Conservation (phyloP, 2,113 vertebrate species). For the Pangasianodon gigas region DNA sequence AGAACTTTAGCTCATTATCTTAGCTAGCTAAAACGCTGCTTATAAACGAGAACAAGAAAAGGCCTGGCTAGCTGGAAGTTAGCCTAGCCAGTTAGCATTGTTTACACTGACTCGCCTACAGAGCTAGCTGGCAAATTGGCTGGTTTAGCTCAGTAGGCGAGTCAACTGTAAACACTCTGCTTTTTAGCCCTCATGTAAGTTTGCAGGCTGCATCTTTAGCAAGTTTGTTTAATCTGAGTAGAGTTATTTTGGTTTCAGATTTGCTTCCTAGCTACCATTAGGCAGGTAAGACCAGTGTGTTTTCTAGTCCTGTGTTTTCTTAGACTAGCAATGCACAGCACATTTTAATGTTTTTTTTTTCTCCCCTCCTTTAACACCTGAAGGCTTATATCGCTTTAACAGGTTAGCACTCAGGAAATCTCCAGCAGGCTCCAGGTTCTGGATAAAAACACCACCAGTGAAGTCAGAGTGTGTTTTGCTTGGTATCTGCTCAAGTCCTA, state of each 20-base stretch:
- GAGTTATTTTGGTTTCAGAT: neutral
- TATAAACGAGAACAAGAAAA: constrained; percentile 28
- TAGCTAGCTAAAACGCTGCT: neutral
- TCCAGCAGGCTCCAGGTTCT: neutral
- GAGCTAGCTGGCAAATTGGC: constrained; percentile 6
- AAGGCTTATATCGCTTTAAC: neutral
- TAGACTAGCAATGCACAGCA: neutral
- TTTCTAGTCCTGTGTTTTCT: neutral
- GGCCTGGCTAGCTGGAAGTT: constrained; percentile 26
- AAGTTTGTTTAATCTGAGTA: neutral
- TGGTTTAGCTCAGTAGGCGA: neutral
- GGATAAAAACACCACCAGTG: neutral
- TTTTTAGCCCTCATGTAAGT: neutral
- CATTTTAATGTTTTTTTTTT: neutral
- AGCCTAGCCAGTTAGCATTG: constrained; percentile 36
- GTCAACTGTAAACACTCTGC: neutral
- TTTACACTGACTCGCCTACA: constrained; percentile 41
- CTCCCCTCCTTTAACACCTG: too few relatives aligned
- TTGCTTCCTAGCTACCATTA: neutral
- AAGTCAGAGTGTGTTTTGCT: neutral
- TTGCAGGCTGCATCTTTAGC: neutral
- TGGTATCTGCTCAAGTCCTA: neutral
- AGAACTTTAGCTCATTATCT: constrained; percentile 8
- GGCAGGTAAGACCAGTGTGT: neutral
- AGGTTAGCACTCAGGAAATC: neutral